phyloP scores from a whole-genome alignment of 1,140 invertebrate species.

The Ostrea edulis region DNA sequence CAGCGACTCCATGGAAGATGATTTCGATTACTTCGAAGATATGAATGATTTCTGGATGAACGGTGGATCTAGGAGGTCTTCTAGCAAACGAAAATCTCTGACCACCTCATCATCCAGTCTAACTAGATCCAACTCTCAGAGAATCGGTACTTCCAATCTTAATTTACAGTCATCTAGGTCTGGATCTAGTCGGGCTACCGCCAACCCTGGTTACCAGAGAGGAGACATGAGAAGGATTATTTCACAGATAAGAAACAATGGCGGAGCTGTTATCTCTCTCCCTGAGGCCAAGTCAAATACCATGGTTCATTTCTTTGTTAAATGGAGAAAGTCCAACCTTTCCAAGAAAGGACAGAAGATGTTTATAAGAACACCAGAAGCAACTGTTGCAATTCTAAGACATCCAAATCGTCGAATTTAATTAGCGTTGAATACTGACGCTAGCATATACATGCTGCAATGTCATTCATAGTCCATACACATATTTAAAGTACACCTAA shows the following conservation, averaged over 20 bases:
- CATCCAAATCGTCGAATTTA: conserved; percentile 18
- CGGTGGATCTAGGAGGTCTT: neutral
- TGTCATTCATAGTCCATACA: neutral
- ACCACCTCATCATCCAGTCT: neutral
- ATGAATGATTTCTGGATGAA: conserved; percentile 35
- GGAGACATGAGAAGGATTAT: conserved; percentile 17
- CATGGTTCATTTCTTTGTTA: conserved; percentile 45
- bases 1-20: conserved; percentile 29
- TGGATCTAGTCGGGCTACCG: neutral
- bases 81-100: neutral
- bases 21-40: conserved; percentile 45
- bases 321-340: conserved; percentile 36
- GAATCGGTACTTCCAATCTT: neutral
- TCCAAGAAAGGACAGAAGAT: conserved; percentile 25
- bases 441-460: neutral
- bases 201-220: neutral
- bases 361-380: conserved; percentile 41
- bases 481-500: neutral
- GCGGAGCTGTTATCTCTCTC: conserved; percentile 34
- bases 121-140: neutral
- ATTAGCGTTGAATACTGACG: neutral
- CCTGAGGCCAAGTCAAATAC: conserved; percentile 21
- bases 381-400: conserved; percentile 26
- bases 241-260: conserved; percentile 12
- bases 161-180: neutral